Evolutionary conservation across 2,888 invertebrate genomes (phyloP).

Genomic region (Pristionchus arcanus): DNA sequence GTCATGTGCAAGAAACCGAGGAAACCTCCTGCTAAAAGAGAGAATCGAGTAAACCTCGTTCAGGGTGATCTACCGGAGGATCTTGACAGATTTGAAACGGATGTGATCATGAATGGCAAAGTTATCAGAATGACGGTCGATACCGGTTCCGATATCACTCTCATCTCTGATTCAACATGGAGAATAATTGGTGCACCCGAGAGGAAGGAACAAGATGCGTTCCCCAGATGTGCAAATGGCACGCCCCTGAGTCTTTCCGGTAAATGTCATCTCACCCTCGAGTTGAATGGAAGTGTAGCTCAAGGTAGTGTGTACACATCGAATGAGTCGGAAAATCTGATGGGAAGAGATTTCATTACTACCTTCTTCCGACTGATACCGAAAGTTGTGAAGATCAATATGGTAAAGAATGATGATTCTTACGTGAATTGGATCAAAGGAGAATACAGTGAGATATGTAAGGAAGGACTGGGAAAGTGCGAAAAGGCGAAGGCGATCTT

Average conservation of each 20-base stretch:
- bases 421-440: neutral
- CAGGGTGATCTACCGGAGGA: neutral
- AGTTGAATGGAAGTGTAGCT: too few relatives aligned
- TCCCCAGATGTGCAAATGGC: neutral
- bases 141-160: too few relatives aligned
- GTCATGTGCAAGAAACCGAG: neutral
- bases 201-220: neutral
- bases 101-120: neutral
- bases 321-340: neutral
- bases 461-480: neutral
- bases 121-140: too few relatives aligned
- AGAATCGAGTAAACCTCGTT: neutral
- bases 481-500: neutral
- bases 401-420: neutral
- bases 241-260: neutral
- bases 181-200: neutral
- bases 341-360: too few relatives aligned
- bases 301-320: conserved; percentile 6
- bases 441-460: too few relatives aligned
- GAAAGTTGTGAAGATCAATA: neutral
- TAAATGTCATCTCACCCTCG: conserved; percentile 8
- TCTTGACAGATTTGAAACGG: neutral
- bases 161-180: too few relatives aligned
- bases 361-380: neutral
- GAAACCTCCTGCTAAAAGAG: too few relatives aligned